Conservation (phyloP, 2,888 invertebrate genomes). For the Rotaria socialis region DNA sequence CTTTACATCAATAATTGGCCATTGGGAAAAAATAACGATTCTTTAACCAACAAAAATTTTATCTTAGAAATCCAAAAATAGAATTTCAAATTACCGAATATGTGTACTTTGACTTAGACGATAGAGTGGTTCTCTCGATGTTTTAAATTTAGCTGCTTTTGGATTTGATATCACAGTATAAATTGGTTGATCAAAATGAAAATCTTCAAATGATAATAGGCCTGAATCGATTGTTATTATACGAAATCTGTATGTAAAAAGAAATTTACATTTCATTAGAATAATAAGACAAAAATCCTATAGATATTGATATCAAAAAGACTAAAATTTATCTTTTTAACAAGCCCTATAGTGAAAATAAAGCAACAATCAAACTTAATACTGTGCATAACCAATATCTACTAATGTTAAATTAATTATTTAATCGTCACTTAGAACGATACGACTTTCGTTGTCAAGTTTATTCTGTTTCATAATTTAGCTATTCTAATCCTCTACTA, state of each 20-base stretch:
- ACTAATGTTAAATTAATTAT: no score
- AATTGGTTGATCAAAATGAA: constrained; percentile 64
- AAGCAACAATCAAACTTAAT: no score
- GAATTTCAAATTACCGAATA: constrained; percentile 65
- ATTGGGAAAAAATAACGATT: constrained; percentile 73
- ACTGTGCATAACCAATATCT: no score
- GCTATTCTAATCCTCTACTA: no score
- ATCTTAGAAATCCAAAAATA: no score
- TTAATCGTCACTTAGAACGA: no score
- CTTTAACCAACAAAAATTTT: constrained; percentile 61
- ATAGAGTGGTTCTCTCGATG: constrained; percentile 69
- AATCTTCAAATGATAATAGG: constrained; percentile 70
- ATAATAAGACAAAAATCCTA: no score
- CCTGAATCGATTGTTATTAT: constrained; percentile 38
- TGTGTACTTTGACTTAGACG: constrained; percentile 71
- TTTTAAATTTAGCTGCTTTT: constrained; percentile 73
- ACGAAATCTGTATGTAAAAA: constrained; percentile 62
- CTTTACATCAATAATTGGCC: constrained; percentile 66
- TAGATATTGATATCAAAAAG: no score
- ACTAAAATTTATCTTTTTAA: no score
- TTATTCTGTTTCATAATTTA: no score
- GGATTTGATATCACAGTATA: constrained; percentile 80
- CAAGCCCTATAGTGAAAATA: no score
- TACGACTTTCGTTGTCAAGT: no score
- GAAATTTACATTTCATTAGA: background rate